These are phyloP conservation scores for Acarapis woodi DNA, from an alignment of 1,140 invertebrate genomes.

Conservation along the genomic window DNA sequence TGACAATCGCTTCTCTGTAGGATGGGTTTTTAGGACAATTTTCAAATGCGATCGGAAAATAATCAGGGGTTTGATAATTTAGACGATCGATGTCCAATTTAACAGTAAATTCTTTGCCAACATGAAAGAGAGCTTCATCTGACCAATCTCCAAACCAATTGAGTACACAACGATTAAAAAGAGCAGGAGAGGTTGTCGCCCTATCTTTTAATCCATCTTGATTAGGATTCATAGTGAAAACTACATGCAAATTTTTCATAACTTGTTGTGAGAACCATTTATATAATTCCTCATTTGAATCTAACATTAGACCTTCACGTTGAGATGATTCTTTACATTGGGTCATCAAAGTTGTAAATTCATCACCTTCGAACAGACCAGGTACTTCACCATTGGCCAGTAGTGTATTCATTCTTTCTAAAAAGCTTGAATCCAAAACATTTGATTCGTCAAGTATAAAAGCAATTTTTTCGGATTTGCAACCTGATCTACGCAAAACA, in stretches of 20 bases:
- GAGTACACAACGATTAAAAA: conserved; percentile 91
- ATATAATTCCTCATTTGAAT: conserved; percentile 91
- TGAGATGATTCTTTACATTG: conserved; percentile 98
- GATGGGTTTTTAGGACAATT: conserved; percentile 37
- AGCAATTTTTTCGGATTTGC: conserved; percentile 93
- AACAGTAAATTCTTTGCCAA: conserved; percentile 27
- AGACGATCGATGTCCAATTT: conserved; percentile 25
- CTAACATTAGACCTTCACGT: conserved; percentile 86
- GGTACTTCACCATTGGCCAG: conserved; percentile 96
- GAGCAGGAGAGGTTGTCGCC: conserved; percentile 86
- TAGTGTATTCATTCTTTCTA: conserved; percentile 96
- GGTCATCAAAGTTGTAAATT: conserved; percentile 94
- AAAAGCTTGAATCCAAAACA: conserved; percentile 87
- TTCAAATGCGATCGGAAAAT: conserved; percentile 56
- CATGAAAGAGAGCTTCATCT: conserved; percentile 80
- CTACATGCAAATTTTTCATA: conserved; percentile 94
- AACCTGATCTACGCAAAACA: conserved; percentile 72
- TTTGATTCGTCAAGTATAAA: conserved; percentile 94
- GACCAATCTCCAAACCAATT: conserved; percentile 99
- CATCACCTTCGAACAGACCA: conserved; percentile 48
- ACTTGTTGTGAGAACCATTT: conserved; percentile 91
- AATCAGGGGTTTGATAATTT: conserved; percentile 52
- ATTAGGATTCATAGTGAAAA: conserved; percentile 99
- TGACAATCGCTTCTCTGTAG: conserved; percentile 68
- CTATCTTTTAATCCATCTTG: conserved; percentile 90